Conservation (phyloP, 2,797 vertebrate genomes). For the Enteromius fasciolatus region DNA sequence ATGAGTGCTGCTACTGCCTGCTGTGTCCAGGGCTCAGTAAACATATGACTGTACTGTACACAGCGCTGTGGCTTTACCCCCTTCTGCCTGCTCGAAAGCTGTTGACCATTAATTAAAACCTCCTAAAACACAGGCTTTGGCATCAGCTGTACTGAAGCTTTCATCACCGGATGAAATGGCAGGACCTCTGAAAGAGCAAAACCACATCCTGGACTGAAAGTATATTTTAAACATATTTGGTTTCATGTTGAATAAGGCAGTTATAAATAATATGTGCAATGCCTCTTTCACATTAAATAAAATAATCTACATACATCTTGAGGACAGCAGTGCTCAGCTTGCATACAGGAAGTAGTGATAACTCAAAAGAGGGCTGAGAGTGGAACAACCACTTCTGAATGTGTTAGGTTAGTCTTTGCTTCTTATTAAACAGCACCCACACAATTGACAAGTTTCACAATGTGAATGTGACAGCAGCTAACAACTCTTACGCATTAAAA, state of each 20-base stretch:
- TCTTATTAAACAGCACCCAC: background rate
- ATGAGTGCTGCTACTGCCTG: background rate
- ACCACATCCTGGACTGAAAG: background rate
- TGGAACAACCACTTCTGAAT: slow-evolving; percentile 4
- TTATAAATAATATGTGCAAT: too few relatives aligned
- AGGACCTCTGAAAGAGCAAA: slow-evolving; percentile 12
- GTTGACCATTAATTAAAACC: slow-evolving; percentile 9
- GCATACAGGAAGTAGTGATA: background rate
- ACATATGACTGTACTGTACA: background rate
- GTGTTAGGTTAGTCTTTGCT: background rate
- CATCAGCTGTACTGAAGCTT: background rate
- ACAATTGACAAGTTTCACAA: background rate
- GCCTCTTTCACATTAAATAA: background rate
- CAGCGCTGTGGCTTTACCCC: background rate
- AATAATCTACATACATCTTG: background rate
- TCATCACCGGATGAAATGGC: background rate
- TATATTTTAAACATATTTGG: background rate
- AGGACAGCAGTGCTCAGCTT: slow-evolving; percentile 13
- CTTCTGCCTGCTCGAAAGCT: slow-evolving; percentile 10
- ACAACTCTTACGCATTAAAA: background rate
- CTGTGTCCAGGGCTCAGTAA: slow-evolving; percentile 16
- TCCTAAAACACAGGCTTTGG: background rate
- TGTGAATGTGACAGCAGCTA: background rate
- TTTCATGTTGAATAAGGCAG: background rate
- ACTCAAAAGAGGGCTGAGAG: slow-evolving; percentile 2